Evolutionary conservation across 1,140 invertebrate species (phyloP).

Genomic region (Delia radicum): DNA sequence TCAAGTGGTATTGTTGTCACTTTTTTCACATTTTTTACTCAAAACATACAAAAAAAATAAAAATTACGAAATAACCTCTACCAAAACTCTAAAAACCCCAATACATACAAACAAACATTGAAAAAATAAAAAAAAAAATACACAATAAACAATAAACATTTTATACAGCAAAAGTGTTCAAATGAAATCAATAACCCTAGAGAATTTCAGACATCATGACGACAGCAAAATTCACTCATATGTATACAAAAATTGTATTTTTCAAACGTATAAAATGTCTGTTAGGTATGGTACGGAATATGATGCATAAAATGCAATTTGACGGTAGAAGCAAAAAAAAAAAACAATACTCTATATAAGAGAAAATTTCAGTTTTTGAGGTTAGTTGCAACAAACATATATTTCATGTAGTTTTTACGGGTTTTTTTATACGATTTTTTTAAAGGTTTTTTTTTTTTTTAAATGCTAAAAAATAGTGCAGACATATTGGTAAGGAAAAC

Average conservation of each 20-base stretch:
- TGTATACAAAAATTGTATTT: neutral
- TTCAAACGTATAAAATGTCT: neutral
- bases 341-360: neutral
- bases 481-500: neutral
- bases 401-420: neutral
- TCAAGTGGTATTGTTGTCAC: neutral
- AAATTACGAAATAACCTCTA: neutral
- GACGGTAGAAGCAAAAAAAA: neutral
- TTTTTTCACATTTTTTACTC: neutral
- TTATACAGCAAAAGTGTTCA: neutral
- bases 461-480: neutral
- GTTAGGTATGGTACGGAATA: neutral
- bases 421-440: neutral
- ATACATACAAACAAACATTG: neutral
- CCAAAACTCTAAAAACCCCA: neutral
- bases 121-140: neutral
- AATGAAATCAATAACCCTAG: slow-evolving; percentile 1
- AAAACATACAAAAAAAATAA: neutral
- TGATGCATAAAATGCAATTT: neutral
- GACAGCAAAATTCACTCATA: neutral
- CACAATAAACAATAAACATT: neutral
- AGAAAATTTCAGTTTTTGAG: neutral
- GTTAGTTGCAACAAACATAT: neutral
- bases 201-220: neutral
- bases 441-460: neutral